Evolutionary conservation across 2,888 invertebrate genomes (phyloP).

Genomic region (Trissoscelio sp.): DNA sequence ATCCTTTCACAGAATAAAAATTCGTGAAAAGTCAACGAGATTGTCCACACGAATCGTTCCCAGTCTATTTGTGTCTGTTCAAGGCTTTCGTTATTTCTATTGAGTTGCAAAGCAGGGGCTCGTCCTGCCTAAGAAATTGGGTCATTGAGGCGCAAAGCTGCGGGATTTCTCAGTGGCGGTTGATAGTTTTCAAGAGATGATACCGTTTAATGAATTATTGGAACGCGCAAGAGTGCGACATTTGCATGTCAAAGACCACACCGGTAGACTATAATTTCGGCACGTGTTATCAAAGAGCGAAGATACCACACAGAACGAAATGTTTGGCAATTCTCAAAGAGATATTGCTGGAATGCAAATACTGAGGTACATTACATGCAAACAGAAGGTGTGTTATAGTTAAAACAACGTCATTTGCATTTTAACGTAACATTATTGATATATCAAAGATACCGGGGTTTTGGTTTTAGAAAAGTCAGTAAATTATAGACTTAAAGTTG

Average conservation of each 20-base stretch:
- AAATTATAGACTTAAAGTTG: neutral
- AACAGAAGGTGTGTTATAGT: slow-evolving; percentile 18
- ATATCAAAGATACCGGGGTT: slow-evolving; percentile 31
- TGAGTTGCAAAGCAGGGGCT: slow-evolving; percentile 74
- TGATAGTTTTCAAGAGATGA: slow-evolving; percentile 15
- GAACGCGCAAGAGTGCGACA: slow-evolving; percentile 23
- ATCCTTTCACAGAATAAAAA: slow-evolving; percentile 60
- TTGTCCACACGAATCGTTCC: slow-evolving; percentile 71
- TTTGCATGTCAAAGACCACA: slow-evolving; percentile 64
- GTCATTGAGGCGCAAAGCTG: slow-evolving; percentile 30
- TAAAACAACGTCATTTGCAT: slow-evolving; percentile 42
- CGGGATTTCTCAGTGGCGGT: slow-evolving; percentile 20
- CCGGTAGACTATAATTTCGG: slow-evolving; percentile 50
- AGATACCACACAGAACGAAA: slow-evolving; percentile 25
- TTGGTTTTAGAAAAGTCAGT: neutral
- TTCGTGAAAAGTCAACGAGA: slow-evolving; percentile 77
- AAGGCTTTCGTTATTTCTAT: slow-evolving; percentile 63
- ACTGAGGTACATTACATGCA: slow-evolving; percentile 6
- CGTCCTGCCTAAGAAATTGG: slow-evolving; percentile 43
- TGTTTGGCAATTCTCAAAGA: slow-evolving; percentile 20
- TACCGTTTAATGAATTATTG: slow-evolving; percentile 46
- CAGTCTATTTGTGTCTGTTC: slow-evolving; percentile 10
- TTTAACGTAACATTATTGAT: slow-evolving; percentile 38
- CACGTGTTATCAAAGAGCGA: slow-evolving; percentile 19
- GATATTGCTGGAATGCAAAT: slow-evolving; percentile 39